Conservation (phyloP, 92 coral and sea anemone genomes). For the Parazoanthus swiftii region DNA sequence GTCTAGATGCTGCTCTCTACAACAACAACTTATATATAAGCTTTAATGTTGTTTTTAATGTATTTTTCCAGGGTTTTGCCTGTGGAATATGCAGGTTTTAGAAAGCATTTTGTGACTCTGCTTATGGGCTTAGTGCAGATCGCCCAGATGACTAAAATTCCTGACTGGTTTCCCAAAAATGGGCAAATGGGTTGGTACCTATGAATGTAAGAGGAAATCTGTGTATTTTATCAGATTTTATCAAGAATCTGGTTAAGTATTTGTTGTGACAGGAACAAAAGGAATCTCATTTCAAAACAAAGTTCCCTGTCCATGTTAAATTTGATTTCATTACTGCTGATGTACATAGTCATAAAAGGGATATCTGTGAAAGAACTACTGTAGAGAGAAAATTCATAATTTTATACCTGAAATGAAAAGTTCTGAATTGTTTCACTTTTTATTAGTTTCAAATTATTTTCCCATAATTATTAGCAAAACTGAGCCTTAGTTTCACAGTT, state of each 20-base stretch:
- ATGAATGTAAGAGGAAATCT: not conserved
- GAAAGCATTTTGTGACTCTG: not conserved
- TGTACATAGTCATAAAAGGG: not conserved
- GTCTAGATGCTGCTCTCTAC: constrained; percentile 3
- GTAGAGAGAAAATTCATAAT: too few species aligned
- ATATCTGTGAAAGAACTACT: not conserved
- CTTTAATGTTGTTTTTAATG: not conserved
- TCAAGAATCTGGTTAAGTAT: constrained; percentile 9
- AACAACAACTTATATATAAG: constrained; percentile 1
- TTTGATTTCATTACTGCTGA: not conserved
- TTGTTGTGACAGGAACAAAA: not conserved
- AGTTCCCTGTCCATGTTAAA: too few species aligned
- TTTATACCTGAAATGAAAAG: too few species aligned
- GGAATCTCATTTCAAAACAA: not conserved
- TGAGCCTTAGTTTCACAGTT: too few species aligned
- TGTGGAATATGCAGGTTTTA: not conserved
- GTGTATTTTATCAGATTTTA: constrained; percentile 6
- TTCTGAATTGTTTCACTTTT: too few species aligned
- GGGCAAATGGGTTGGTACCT: not conserved
- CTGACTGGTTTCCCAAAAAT: constrained; percentile 13
- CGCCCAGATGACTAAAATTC: constrained; percentile 19
- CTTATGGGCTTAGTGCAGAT: not conserved
- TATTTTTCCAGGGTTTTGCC: not conserved
- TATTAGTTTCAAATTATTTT: too few species aligned
- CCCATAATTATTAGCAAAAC: too few species aligned